Percentiles rank a stretch among this genome's conserved stretches.
Conservation (phyloP, 2,113 vertebrate species). For the Oenanthe melanoleuca region DNA sequence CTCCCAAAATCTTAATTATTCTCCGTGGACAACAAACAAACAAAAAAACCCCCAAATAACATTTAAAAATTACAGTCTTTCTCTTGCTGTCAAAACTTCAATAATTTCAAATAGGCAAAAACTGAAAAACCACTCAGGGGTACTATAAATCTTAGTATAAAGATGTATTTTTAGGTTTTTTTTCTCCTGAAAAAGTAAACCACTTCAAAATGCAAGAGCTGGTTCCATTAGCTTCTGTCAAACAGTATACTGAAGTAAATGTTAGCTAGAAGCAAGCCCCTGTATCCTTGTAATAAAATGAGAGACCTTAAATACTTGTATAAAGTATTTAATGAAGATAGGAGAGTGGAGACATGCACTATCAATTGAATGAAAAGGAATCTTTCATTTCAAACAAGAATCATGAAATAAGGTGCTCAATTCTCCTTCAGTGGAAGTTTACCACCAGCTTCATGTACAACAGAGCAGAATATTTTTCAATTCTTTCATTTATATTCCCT, state of each 20-base stretch:
- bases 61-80: neutral
- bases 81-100: neutral
- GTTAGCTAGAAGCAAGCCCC: neutral
- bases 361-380: neutral
- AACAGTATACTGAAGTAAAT: neutral
- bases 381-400: neutral
- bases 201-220: neutral
- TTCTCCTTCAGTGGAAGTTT: neutral
- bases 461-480: neutral
- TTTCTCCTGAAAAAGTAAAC: neutral
- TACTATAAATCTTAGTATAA: neutral
- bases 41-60: fast-evolving
- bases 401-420: neutral
- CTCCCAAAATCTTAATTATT: neutral
- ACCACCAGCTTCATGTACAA: neutral
- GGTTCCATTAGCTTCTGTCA: neutral
- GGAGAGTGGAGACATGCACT: neutral
- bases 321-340: neutral
- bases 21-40: fast-evolving
- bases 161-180: fast-evolving
- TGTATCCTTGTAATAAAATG: neutral
- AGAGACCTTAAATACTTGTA: neutral
- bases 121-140: neutral
- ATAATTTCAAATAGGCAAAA: neutral
- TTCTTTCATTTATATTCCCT: neutral